These are phyloP conservation scores for Electrophaes corylata DNA, from an alignment of 2,888 invertebrate genomes.

Conservation along the genomic window DNA sequence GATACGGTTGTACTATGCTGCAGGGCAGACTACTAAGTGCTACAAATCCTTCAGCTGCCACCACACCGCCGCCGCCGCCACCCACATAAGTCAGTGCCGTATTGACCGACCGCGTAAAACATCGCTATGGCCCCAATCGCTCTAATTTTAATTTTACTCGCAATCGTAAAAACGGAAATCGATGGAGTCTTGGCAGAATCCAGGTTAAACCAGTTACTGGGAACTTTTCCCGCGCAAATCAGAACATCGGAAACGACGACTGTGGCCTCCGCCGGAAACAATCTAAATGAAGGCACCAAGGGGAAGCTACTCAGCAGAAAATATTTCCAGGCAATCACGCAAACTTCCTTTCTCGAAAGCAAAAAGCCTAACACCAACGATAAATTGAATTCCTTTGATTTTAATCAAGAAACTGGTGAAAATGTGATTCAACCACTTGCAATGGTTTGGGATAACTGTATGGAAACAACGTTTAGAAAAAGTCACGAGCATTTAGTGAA, in stretches of 20 bases:
- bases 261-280: conserved; percentile 71
- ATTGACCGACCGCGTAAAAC: conserved; percentile 44
- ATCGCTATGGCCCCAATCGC: conserved; percentile 58
- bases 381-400: conserved; percentile 47
- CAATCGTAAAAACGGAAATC: conserved; percentile 29
- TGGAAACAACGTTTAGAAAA: conserved; percentile 60
- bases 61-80: too few relatives aligned
- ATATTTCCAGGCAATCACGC: conserved; percentile 73
- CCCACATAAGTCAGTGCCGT: conserved; percentile 48
- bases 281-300: conserved; percentile 65
- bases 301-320: conserved; percentile 48
- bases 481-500: conserved; percentile 47
- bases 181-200: conserved; percentile 26
- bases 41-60: conserved; percentile 76
- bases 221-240: conserved; percentile 50
- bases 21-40: conserved; percentile 81
- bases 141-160: conserved; percentile 57
- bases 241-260: conserved; percentile 69
- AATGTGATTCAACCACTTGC: conserved; percentile 48
- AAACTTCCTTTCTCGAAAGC: conserved; percentile 59
- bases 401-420: conserved; percentile 45
- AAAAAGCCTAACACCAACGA: conserved; percentile 58
- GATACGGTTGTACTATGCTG: conserved; percentile 74
- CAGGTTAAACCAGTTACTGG: conserved; percentile 37
- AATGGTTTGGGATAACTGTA: conserved; percentile 71